Conservation (phyloP, 2,888 invertebrate genomes). For the Zeuzera pyrina region DNA sequence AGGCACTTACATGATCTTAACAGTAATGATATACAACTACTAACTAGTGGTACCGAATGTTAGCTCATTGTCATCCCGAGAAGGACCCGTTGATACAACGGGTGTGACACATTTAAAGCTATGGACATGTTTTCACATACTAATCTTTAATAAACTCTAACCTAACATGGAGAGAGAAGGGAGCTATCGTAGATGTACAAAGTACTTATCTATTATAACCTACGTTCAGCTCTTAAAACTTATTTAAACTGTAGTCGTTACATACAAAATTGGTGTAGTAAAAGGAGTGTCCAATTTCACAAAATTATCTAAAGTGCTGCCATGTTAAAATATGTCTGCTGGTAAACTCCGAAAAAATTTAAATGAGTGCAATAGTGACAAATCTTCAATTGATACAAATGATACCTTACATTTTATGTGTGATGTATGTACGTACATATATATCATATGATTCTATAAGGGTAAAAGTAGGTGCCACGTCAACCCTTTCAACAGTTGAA, state of each 20-base stretch:
- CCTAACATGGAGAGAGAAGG: constrained; percentile 67
- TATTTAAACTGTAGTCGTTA: constrained; percentile 51
- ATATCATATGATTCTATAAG: constrained; percentile 28
- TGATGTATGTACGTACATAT: no score
- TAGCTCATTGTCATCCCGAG: constrained; percentile 55
- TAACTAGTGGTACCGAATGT: constrained; percentile 59
- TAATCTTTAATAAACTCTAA: constrained; percentile 55
- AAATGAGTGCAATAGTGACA: constrained; percentile 62
- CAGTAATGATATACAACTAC: constrained; percentile 69
- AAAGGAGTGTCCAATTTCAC: constrained; percentile 57
- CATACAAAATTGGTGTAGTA: constrained; percentile 62
- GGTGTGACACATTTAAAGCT: constrained; percentile 69
- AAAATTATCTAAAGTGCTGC: constrained; percentile 57
- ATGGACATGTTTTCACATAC: constrained; percentile 70
- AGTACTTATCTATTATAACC: constrained; percentile 54
- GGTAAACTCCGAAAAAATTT: constrained; percentile 47
- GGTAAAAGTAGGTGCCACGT: constrained; percentile 36
- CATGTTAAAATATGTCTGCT: constrained; percentile 54
- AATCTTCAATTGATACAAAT: constrained; percentile 45
- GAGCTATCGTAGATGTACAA: constrained; percentile 62
- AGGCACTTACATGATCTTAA: constrained; percentile 72
- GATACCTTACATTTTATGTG: no score
- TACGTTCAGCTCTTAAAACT: constrained; percentile 60
- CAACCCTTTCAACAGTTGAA: constrained; percentile 31
- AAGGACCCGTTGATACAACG: constrained; percentile 69